phyloP scores from a whole-genome alignment of 2,113 vertebrate genomes.

The Crotalus horridus region DNA sequence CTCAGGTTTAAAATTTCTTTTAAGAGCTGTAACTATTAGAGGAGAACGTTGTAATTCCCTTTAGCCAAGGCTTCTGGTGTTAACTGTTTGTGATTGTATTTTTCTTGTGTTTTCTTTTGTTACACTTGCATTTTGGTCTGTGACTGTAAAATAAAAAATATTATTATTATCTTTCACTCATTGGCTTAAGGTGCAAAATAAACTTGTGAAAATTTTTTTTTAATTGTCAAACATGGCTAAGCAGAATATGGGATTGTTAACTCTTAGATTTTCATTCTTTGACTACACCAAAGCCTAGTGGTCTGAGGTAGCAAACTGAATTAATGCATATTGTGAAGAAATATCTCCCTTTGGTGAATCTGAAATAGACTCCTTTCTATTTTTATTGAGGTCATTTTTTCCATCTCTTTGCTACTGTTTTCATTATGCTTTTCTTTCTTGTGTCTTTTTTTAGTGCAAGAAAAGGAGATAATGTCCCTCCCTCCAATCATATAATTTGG shows the following conservation, averaged over 20 bases:
- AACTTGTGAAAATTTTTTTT: background rate
- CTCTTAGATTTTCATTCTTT: background rate
- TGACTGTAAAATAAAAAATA: too few relatives aligned
- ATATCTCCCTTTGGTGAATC: background rate
- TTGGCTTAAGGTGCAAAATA: background rate
- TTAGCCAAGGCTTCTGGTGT: too few relatives aligned
- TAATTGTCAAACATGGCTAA: background rate
- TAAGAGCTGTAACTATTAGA: too few relatives aligned
- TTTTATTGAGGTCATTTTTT: background rate
- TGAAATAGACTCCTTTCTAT: background rate
- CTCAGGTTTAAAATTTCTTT: too few relatives aligned
- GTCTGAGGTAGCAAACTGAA: background rate
- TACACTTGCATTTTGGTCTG: too few relatives aligned
- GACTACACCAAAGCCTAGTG: background rate
- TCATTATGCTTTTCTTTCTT: background rate
- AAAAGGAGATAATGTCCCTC: background rate
- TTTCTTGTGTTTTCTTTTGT: too few relatives aligned
- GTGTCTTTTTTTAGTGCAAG: background rate
- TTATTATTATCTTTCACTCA: background rate
- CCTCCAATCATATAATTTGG: background rate
- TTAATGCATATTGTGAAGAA: background rate
- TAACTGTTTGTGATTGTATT: too few relatives aligned
- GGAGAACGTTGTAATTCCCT: too few relatives aligned
- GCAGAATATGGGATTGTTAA: too few relatives aligned
- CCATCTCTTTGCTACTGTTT: background rate